These are phyloP conservation scores for Rallus limicola DNA, from an alignment of 2,113 vertebrate genomes.

Conservation along the genomic window DNA sequence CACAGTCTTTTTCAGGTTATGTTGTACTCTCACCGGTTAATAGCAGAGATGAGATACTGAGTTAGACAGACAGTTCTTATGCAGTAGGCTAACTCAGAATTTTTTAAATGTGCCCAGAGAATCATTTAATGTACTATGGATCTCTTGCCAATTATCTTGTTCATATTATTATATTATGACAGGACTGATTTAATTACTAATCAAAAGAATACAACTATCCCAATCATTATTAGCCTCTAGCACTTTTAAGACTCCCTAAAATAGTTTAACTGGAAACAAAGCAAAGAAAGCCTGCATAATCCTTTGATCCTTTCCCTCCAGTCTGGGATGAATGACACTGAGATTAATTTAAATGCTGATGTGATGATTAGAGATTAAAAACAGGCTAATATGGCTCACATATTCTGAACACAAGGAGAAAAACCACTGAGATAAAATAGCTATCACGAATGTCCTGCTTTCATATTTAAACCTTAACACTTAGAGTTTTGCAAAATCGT, in stretches of 20 bases:
- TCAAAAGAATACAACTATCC: conserved; percentile 3
- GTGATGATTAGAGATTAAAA: not conserved
- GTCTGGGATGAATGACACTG: not conserved
- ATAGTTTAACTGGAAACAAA: conserved; percentile 2
- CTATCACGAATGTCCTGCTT: not conserved
- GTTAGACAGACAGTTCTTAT: not conserved
- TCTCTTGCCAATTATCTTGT: not conserved
- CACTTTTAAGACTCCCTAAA: not conserved
- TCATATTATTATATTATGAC: not conserved
- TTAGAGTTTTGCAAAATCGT: not conserved
- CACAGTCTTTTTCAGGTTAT: not conserved
- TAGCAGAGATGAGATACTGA: not conserved
- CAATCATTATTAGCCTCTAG: not conserved
- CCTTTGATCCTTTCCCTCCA: not conserved
- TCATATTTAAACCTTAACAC: not conserved
- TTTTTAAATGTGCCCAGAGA: not conserved
- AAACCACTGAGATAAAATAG: not conserved
- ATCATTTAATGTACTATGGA: not conserved
- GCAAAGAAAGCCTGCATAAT: not conserved
- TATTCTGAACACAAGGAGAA: not conserved
- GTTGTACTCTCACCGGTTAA: not conserved
- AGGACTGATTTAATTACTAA: not conserved
- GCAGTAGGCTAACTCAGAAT: not conserved
- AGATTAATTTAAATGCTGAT: not conserved
- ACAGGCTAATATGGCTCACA: not conserved